Evolutionary conservation across 2,888 invertebrate species (phyloP).

Genomic region (Alloscopus bannaensis): DNA sequence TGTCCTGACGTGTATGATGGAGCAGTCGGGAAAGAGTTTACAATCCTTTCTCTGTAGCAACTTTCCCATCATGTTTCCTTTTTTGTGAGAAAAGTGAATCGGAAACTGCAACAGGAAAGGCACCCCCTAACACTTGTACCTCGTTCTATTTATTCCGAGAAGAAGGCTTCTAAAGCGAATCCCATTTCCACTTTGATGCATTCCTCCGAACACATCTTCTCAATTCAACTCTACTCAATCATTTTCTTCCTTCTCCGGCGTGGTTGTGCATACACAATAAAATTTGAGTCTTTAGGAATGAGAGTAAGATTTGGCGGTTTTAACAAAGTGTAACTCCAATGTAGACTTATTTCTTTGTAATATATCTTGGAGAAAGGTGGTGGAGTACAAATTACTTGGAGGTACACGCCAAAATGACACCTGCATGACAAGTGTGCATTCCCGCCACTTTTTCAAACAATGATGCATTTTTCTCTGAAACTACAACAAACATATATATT

Average conservation of each 20-base stretch:
- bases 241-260: neutral
- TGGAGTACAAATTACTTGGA: neutral
- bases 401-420: neutral
- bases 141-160: neutral
- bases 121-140: no score
- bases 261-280: slow-evolving; percentile 1
- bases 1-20: neutral
- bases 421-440: neutral
- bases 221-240: slow-evolving; percentile 1
- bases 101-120: neutral
- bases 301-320: neutral
- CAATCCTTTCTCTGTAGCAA: neutral
- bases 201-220: no score
- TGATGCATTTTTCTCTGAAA: neutral
- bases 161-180: slow-evolving; percentile 3
- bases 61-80: neutral
- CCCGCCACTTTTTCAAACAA: neutral
- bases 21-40: neutral
- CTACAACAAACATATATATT: neutral
- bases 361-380: neutral
- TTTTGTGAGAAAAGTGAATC: slow-evolving; percentile 5
- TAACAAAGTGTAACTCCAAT: neutral
- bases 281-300: no score
- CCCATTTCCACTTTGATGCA: slow-evolving; percentile 15
- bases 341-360: neutral